Evolutionary conservation across 2,113 vertebrate species (phyloP), one percentile per base, ranked within the genome.

Genomic region (Otus sunia): DNA sequence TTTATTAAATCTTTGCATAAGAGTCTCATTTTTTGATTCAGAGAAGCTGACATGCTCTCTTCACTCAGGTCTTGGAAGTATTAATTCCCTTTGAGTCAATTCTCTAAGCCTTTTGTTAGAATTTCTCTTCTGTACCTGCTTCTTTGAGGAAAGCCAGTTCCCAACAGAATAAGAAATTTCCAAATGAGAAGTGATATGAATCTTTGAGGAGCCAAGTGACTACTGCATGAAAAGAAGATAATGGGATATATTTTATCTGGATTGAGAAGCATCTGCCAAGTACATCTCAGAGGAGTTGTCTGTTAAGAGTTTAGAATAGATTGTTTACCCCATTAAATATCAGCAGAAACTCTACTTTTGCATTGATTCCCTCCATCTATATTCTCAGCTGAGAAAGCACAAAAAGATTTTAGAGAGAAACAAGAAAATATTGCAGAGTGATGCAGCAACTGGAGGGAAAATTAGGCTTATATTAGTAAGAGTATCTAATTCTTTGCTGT

Each of bases 261-360:
- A 86, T 93, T 81, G 95, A 96, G 88, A 93, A 94, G 79, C 91
- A 92, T 81, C 92, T 93, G 95, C 86, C 95, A 95, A 88, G 90
- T 63, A 7, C 78, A 79, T 90, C 93, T 96, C 96, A 67, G 90
- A 96, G 95, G 94, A 83, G 78, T 75, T 94, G 88, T 71, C 93
- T 95, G 63, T 77, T 96, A 88, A 52, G 74, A 69, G 59, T 88
- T 96, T 84, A 90, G 90, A 94, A 93, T 84, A 88, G 82, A 66
- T 93, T 92, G 95, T 94, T 97, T 97, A 93, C 60, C 63, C 88
- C 88, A 67, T 95, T 90, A 92, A 88, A 92, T 82, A 96, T 55
- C 95, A 92, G 74, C 92, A 96, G 92, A 96, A 97, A 86, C 72
- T 90, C 81, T 83, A 47, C 64, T 92, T 95, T 90, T 86, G 76